A percentile compares a stretch with the other conserved stretches of the same genome.
phyloP scores from a whole-genome alignment of 1,140 invertebrate genomes.

The Drosophila equinoxialis region DNA sequence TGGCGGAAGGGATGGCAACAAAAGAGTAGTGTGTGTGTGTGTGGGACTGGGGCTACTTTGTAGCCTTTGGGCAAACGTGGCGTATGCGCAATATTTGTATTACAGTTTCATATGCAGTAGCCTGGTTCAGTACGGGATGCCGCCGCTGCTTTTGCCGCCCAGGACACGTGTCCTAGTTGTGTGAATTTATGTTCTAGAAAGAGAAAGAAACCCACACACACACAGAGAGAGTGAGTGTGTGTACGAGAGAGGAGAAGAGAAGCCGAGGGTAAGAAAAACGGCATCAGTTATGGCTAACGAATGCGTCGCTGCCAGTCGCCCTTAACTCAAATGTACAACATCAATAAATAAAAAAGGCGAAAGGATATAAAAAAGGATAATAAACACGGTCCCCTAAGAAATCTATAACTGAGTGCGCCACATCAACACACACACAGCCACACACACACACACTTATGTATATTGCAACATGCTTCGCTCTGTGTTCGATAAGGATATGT shows the following conservation, averaged over 20 bases:
- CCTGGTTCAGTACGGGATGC: constrained; percentile 15
- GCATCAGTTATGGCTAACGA: constrained; percentile 77
- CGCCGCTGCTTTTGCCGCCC: constrained; percentile 22
- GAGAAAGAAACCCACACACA: constrained; percentile 3
- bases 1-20: background rate
- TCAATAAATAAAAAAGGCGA: constrained; percentile 69
- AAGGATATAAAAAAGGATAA: constrained; percentile 79
- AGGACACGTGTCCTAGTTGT: constrained; percentile 49
- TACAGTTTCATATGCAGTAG: constrained; percentile 66
- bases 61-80: constrained; percentile 55
- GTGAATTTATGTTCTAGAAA: constrained; percentile 23
- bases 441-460: constrained; percentile 20
- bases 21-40: background rate
- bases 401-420: constrained; percentile 77
- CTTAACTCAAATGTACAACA: constrained; percentile 80
- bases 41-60: constrained; percentile 29
- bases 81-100: constrained; percentile 80
- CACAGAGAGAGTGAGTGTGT: constrained; percentile 1
- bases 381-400: constrained; percentile 78
- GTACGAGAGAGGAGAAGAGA: background rate
- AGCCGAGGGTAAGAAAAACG: constrained; percentile 55
- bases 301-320: constrained; percentile 68
- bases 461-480: constrained; percentile 6
- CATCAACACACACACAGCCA: constrained; percentile 55
- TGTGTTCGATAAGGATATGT: constrained; percentile 60